Evolutionary conservation across 2,888 invertebrate genomes (phyloP), one percentile per base, ranked within the genome.

Genomic region (Caprella mutica): DNA sequence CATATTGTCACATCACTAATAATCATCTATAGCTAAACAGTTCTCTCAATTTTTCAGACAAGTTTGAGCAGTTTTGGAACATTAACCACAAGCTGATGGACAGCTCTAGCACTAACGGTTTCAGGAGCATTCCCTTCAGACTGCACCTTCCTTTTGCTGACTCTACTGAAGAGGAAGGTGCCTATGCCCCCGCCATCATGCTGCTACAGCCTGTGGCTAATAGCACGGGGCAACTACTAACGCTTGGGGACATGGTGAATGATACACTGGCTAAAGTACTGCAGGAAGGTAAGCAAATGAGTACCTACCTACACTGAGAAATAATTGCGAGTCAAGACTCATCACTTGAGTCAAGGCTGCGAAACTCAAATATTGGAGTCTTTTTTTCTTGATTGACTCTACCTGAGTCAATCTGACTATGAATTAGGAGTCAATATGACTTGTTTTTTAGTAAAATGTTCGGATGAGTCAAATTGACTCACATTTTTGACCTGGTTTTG

Each of bases 21-120:
- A n/a, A 23, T 43, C 24, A 21, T 43, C 19, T 43, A 38, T 17
- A 17, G 19, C 4, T 4, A 38, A 19, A 17, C n/a, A 17, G n/a
- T 17, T 38, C 19, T n/a, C 38, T 38, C 19, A 19, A 17, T 38
- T 38, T 19, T 19, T 24, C 59, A 63, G 63, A 63, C 44, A 63
- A 63, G 38, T 63, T 97, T 76, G 97, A 98, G 73, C 96, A 96
- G 73, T 98, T 98, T 74, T 98, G 97, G 97, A 85, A 91, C 3
- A 86, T 97, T 12, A 98, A 98, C 72, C 81, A 91, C 67, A 84
- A 90, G 70, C 76, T 98, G 54, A 97, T 97, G 96, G 94, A 94
- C 71, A 69, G 70, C 40, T 77, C 82, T 1, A 79, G 80, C 5
- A 14, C 21, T n/a, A n/a, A 3, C 24, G 27, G 24, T 12, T 92